Conservation (phyloP, 2,113 vertebrate species). For the Narcine bancroftii region DNA sequence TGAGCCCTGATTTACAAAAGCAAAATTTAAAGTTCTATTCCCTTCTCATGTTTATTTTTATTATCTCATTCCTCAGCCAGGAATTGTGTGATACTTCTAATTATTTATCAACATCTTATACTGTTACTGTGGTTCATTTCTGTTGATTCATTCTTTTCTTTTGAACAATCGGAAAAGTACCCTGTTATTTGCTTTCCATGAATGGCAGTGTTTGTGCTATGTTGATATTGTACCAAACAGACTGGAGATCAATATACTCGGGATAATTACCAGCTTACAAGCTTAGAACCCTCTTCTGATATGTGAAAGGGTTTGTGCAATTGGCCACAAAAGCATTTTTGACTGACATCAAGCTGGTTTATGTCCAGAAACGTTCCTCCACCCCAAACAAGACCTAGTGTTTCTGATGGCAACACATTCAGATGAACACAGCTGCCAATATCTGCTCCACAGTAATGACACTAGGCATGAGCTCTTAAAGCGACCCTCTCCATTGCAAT, state of each 20-base stretch:
- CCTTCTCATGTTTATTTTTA: background rate
- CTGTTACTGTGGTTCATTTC: background rate
- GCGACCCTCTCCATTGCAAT: too few species aligned
- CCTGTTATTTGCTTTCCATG: background rate
- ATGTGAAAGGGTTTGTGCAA: too few species aligned
- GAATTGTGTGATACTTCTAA: background rate
- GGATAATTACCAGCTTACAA: background rate
- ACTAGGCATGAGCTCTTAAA: too few species aligned
- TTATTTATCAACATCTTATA: background rate
- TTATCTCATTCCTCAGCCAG: background rate
- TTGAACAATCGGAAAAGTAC: background rate
- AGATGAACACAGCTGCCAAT: too few species aligned
- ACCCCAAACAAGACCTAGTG: too few species aligned
- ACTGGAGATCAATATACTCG: background rate
- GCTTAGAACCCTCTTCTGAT: too few species aligned
- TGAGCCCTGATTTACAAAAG: background rate
- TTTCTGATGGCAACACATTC: too few species aligned
- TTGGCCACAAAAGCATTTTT: too few species aligned
- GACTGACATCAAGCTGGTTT: too few species aligned
- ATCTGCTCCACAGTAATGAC: too few species aligned
- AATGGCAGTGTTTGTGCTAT: background rate
- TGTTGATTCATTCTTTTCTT: background rate
- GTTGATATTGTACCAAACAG: background rate
- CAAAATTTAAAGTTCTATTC: background rate
- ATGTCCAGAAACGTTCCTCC: too few species aligned